Base-by-base conservation (phyloP, 2,113 vertebrate genomes). In the Puffinus mauretanicus region DNA sequence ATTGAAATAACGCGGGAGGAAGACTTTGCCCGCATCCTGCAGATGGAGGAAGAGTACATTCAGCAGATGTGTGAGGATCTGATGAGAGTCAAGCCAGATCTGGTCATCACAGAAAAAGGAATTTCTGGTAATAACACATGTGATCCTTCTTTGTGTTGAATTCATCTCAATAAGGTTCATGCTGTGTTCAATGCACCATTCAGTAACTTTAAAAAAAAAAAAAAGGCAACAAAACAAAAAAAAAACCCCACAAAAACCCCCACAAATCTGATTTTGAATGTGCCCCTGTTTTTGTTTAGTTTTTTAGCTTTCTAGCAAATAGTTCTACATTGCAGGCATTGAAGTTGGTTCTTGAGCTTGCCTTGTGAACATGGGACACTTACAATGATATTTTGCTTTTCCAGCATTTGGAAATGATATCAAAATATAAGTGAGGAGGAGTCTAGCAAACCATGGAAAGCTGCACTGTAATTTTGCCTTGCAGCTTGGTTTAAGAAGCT, bases 1-100 rank as follows among this genome's bases (percentile, higher is more conserved):
- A 99, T 99, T 10, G 99, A 99, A 97, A 99, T 99, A 62, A 99
- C 98, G 2, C 98, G 98, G 34, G 99, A 99, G 97, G 99, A 99
- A 60, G 99, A 99, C 97, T 99, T 99, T 25, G 97, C 98, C 6
- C 98, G 98, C n/a, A 99, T 99, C 96, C 98, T 99, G 70, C 99
- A 99, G 90, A 99, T 99, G 99, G 99, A 99, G 93, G 99, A 99
- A 64, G 99, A 99, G 6, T 99, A 99, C 83, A 98, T 99, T 57
- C 99, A 99, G 96, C 99, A 99, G 96, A 98, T 99, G 62, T 99
- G 99, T 2, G 99, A 99, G 88, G 99, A 99, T 73, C 98, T 99
- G 83, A 98, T 99, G 89, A 98, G 98, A 4, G 96, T 99, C 34
- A 99, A 99, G 65, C 99, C 99, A 0, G 99, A 99, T 46, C 97